A percentile compares a stretch with the other conserved stretches of the same genome.
Evolutionary conservation across 1,140 invertebrate species (phyloP).

Genomic region (Drosophila simulans): DNA sequence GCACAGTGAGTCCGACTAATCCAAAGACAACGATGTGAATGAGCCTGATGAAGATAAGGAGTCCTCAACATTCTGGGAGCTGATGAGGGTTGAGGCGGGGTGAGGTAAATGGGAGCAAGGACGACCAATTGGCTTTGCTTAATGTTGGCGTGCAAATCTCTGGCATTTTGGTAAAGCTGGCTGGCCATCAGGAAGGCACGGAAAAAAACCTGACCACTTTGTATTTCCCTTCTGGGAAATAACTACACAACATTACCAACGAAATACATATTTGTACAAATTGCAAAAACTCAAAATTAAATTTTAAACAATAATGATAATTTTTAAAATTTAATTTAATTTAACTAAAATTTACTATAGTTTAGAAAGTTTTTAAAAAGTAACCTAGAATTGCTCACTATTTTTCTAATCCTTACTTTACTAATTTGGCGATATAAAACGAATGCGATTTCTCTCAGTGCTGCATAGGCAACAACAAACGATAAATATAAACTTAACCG

Average conservation of each 20-base stretch:
- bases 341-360: too few relatives aligned
- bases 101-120: slow-evolving; percentile 8
- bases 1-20: slow-evolving; percentile 58
- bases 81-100: not conserved
- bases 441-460: slow-evolving; percentile 3
- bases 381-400: too few relatives aligned
- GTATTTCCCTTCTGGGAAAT: not conserved
- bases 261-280: too few relatives aligned
- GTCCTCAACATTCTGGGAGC: slow-evolving; percentile 20
- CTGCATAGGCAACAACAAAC: slow-evolving; percentile 42
- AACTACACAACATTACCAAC: too few relatives aligned
- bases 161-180: slow-evolving; percentile 57
- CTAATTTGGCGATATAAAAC: too few relatives aligned
- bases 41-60: slow-evolving; percentile 48
- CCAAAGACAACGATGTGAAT: slow-evolving; percentile 59
- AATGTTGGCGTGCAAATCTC: slow-evolving; percentile 77
- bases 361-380: too few relatives aligned
- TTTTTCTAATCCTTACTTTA: too few relatives aligned
- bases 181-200: slow-evolving; percentile 8
- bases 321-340: too few relatives aligned
- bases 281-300: not conserved
- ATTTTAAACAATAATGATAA: too few relatives aligned
- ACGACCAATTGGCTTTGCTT: slow-evolving; percentile 78
- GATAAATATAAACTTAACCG: slow-evolving; percentile 83
- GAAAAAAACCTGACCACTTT: not conserved